Base-by-base conservation (phyloP, 2,113 vertebrate genomes). In the Dromaius novaehollandiae region DNA sequence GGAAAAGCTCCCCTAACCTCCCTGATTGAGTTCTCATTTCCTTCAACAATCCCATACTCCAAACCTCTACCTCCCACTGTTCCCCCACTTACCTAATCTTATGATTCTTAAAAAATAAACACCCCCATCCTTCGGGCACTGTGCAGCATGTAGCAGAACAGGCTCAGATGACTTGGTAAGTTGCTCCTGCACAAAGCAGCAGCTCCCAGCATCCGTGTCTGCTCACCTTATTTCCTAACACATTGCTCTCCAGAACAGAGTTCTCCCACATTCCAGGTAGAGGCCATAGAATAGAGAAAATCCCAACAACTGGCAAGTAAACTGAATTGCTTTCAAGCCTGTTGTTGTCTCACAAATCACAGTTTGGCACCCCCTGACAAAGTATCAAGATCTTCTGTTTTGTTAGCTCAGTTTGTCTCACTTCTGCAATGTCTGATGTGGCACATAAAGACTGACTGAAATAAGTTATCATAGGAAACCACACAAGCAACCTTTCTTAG, bases 401-500 rank as follows among this genome's bases (percentile, higher is more conserved):
- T 77, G 38, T 25, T 2, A n/a, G 86, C 85, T 77, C 80, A 14
- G 69, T 30, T n/a, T 55, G 36, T 6, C 70, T 40, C 36, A 20
- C 48, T 53, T 48, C 3, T 32, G 83, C 68, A 75, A 30, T 26
- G n/a, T 17, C 61, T 34, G 51, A 2, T 60, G 71, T 25, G 32
- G 60, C 16, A 5, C 50, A 7, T 2, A 11, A 58, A 63, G 75
- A 9, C 14, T 25, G 46, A 63, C 28, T 16, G 36, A 51, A 82
- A 65, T 8, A 69, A 55, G 56, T 20, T 73, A 14, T 66, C 65
- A 13, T 0, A 19, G 46, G 38, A 44, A 74, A 7, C 48, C 94
- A 76, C 53, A 20, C 1, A 68, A 26, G 11, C 34, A 30, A 22
- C 51, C 38, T 58, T 7, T 2, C 0, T 2, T 22, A 46, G n/a